Evolutionary conservation across 2,113 vertebrate species (phyloP).

Genomic region (Centrocercus urophasianus): DNA sequence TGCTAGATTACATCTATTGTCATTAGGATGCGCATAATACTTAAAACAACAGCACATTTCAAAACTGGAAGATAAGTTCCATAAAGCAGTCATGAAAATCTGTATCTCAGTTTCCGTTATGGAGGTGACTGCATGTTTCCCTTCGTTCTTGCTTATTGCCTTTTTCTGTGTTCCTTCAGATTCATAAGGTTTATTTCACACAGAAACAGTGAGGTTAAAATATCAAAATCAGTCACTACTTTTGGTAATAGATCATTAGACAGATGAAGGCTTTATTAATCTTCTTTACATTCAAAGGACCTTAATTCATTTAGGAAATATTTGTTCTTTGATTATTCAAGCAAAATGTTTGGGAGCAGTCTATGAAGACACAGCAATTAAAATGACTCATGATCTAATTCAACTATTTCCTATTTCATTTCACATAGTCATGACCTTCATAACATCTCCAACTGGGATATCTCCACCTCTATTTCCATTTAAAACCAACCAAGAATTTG

Average conservation of each 20-base stretch:
- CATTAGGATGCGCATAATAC: neutral
- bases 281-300: neutral
- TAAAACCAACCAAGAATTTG: neutral
- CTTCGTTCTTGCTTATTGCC: neutral
- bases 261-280: neutral
- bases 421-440: neutral
- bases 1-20: neutral
- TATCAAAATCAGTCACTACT: neutral
- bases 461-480: neutral
- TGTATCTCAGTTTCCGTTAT: neutral
- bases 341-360: neutral
- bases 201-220: neutral
- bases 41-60: neutral
- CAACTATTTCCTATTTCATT: neutral
- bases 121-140: neutral
- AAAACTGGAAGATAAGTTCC: neutral
- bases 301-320: neutral
- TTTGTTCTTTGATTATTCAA: rapidly evolving
- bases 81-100: neutral
- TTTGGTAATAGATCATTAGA: neutral
- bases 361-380: neutral
- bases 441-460: neutral
- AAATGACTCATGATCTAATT: neutral
- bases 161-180: neutral
- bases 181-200: neutral